These are phyloP conservation scores for Neoarius graeffei DNA, from an alignment of 2,113 vertebrate species.

Conservation along the genomic window DNA sequence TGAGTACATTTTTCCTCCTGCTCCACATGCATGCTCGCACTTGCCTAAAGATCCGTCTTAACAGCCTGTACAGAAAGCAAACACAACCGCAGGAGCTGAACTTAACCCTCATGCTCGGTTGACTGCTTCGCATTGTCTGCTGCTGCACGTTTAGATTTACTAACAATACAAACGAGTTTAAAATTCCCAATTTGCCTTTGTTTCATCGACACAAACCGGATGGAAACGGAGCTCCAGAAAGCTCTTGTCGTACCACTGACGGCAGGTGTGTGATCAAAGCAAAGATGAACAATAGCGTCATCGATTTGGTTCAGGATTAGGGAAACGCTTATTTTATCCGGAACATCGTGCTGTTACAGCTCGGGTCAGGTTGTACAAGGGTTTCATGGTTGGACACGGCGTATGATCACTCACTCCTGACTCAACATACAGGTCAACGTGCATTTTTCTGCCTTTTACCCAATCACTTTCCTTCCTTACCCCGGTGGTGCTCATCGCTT, in stretches of 20 bases:
- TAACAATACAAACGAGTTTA: neutral
- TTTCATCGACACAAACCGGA: neutral
- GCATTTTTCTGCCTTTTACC: too few species aligned
- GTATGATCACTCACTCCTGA: too few species aligned
- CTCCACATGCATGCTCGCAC: conserved; percentile 36
- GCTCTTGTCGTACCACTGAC: neutral
- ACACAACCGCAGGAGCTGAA: neutral
- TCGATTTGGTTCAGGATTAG: neutral
- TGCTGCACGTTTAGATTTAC: neutral
- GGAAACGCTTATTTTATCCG: neutral
- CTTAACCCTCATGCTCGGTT: neutral
- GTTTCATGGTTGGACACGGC: too few species aligned
- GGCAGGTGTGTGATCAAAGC: neutral
- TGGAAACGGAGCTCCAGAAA: neutral
- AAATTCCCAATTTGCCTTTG: too few species aligned
- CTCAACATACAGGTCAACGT: too few species aligned
- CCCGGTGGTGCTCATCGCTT: too few species aligned
- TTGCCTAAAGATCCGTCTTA: conserved; percentile 7
- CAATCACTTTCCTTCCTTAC: too few species aligned
- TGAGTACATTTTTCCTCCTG: conserved; percentile 13
- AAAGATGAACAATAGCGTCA: neutral
- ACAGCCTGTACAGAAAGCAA: neutral
- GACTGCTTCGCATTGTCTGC: neutral
- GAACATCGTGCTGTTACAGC: neutral
- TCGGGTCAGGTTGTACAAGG: too few species aligned